Evolutionary conservation across 2,113 vertebrate species (phyloP).

Genomic region (Phyllostomus hastatus): DNA sequence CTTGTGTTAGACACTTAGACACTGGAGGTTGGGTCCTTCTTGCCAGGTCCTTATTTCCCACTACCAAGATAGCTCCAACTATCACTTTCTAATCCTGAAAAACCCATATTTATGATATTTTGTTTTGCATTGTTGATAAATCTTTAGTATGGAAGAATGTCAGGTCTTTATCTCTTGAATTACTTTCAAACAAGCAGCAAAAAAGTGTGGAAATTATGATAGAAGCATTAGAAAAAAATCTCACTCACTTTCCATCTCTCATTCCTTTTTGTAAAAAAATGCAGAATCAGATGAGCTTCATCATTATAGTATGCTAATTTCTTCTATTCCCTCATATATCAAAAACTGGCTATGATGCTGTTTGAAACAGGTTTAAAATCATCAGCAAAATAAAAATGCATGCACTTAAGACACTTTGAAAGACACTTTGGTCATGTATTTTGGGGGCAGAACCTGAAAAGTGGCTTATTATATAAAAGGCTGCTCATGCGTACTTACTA

Average conservation of each 20-base stretch:
- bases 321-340: background rate
- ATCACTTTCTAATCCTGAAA: background rate
- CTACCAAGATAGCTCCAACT: background rate
- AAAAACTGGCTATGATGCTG: background rate
- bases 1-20: background rate
- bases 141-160: background rate
- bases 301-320: background rate
- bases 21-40: background rate
- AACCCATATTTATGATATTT: background rate
- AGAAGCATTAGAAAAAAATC: background rate
- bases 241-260: background rate
- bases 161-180: background rate
- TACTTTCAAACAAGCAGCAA: conserved; percentile 1
- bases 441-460: background rate
- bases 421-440: background rate
- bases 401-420: background rate
- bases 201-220: background rate
- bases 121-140: background rate
- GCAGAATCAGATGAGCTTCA: background rate
- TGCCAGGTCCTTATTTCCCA: background rate
- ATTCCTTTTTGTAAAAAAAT: background rate
- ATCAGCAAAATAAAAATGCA: conserved; percentile 6
- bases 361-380: background rate
- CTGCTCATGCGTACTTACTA: background rate
- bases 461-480: background rate